A percentile compares a stretch with the other conserved stretches of the same genome.
Evolutionary conservation across 2,888 invertebrate species (phyloP).

Genomic region (Troides oblongomaculatus): DNA sequence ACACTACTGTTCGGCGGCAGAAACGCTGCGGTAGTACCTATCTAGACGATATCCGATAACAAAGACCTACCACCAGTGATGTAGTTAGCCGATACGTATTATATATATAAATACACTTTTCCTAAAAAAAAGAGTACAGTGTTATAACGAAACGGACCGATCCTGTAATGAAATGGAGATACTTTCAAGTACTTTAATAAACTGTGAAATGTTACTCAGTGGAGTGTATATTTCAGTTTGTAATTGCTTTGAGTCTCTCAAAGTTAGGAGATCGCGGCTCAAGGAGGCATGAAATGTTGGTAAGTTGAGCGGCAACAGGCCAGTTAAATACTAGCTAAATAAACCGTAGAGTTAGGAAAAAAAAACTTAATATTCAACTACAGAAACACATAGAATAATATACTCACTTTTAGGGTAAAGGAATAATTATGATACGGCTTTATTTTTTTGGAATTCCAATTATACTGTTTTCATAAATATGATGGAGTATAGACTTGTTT

Average conservation of each 20-base stretch:
- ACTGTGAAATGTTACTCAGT: constrained; percentile 37
- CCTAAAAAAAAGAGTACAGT: too few relatives aligned
- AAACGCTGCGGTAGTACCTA: too few relatives aligned
- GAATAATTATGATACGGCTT: too few relatives aligned
- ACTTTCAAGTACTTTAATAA: neutral
- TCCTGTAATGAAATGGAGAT: neutral
- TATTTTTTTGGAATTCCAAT: too few relatives aligned
- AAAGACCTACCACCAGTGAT: too few relatives aligned
- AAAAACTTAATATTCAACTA: neutral
- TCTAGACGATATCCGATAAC: too few relatives aligned
- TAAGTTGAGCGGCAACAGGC: constrained; percentile 47
- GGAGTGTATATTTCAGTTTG: constrained; percentile 46
- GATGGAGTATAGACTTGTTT: too few relatives aligned
- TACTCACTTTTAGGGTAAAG: neutral
- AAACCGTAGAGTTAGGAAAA: constrained; percentile 29
- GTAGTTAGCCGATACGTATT: too few relatives aligned
- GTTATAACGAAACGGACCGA: too few relatives aligned
- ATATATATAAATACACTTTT: too few relatives aligned
- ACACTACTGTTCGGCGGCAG: too few relatives aligned
- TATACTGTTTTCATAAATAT: too few relatives aligned
- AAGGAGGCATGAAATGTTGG: constrained; percentile 52
- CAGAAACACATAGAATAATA: neutral
- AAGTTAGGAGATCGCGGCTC: constrained; percentile 53
- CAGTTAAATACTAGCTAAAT: constrained; percentile 33
- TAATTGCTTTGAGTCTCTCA: constrained; percentile 62